Conservation (phyloP, 2,797 vertebrate genomes). For the Malacoraja senta region DNA sequence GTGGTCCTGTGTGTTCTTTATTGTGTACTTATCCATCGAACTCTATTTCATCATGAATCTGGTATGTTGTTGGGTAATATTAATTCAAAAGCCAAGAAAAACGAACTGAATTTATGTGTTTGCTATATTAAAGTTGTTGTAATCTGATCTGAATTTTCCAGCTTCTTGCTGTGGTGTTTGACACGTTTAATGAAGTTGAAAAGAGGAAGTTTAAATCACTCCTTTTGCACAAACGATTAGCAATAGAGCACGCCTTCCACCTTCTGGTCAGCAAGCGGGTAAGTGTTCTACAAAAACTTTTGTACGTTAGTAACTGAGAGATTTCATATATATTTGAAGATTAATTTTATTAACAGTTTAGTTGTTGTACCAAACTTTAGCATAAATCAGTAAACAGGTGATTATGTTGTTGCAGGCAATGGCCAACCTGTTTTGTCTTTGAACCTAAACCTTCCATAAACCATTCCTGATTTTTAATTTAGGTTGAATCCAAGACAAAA, state of each 20-base stretch:
- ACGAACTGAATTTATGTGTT: neutral
- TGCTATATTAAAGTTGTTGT: neutral
- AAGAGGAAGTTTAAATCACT: constrained; percentile 96
- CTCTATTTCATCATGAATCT: constrained; percentile 99
- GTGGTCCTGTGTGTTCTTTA: constrained; percentile 96
- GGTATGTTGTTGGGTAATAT: constrained; percentile 55
- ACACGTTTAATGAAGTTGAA: constrained; percentile 92
- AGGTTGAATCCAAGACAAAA: neutral
- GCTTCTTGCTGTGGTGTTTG: constrained; percentile 95
- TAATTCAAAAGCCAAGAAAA: neutral
- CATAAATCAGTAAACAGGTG: neutral
- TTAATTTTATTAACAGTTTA: neutral
- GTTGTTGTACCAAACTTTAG: neutral
- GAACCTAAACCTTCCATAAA: neutral
- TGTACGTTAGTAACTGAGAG: neutral
- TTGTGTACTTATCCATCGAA: constrained; percentile 96
- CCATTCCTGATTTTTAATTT: neutral
- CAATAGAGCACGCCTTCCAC: constrained; percentile 80
- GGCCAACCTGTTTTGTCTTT: neutral
- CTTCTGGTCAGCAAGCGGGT: constrained; percentile 85
- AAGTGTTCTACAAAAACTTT: constrained; percentile 30
- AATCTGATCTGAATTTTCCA: constrained; percentile 46
- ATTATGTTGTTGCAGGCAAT: neutral
- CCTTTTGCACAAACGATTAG: constrained; percentile 85
- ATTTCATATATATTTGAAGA: neutral